Evolutionary conservation across 2,113 vertebrate species (phyloP).

Genomic region (Australoheros scitulus): DNA sequence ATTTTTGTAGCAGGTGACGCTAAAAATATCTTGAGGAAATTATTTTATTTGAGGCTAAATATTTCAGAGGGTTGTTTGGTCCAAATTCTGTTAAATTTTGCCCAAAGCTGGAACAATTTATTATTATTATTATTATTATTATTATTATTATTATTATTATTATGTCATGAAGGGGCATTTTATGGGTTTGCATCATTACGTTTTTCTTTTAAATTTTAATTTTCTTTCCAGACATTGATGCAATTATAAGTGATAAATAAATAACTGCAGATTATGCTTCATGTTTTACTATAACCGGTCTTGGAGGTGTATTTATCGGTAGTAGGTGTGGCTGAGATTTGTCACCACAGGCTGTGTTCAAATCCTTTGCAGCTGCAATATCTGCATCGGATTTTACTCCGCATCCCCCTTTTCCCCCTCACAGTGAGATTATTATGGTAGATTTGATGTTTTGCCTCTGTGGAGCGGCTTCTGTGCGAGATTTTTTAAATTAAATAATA

Average conservation of each 20-base stretch:
- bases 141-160: not conserved
- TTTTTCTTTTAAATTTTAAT: accelerated
- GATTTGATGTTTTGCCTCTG: not conserved
- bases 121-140: not conserved
- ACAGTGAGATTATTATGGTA: not conserved
- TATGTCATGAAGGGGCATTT: not conserved
- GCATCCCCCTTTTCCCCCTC: not conserved
- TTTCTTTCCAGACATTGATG: not conserved
- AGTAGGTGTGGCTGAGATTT: not conserved
- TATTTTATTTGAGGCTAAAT: not conserved
- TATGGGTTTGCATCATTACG: not conserved
- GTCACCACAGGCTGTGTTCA: not conserved
- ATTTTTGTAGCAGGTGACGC: not conserved
- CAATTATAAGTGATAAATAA: not conserved
- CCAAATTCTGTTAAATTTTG: accelerated
- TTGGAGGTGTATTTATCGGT: not conserved
- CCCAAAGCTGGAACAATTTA: not conserved
- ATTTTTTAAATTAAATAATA: not conserved
- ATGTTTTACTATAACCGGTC: not conserved
- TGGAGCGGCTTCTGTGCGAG: not conserved
- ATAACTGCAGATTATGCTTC: not conserved
- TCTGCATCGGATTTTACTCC: not conserved
- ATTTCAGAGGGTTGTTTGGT: not conserved
- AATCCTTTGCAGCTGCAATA: not conserved
- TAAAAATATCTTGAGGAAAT: not conserved